Percentiles rank a stretch among this genome's conserved stretches.
Conservation (phyloP, 2,113 vertebrate species). For the Verasper variegatus region DNA sequence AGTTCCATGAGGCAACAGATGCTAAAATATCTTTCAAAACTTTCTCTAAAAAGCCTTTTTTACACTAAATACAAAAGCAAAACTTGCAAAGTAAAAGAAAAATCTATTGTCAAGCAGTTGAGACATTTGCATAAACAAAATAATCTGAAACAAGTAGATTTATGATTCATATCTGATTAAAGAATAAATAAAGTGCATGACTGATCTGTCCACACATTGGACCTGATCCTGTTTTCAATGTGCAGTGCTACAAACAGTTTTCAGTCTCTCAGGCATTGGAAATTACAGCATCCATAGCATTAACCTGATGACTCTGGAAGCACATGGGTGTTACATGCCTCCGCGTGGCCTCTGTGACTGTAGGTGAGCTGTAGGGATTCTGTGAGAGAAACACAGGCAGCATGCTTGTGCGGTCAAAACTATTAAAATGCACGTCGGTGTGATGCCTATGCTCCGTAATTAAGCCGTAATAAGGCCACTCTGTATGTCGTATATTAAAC, state of each 20-base stretch:
- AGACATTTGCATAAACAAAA: too few species aligned
- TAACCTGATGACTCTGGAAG: conserved; percentile 14
- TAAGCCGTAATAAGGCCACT: conserved; percentile 65
- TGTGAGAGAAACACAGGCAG: conserved; percentile 22
- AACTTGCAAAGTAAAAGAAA: background rate
- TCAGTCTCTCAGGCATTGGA: too few species aligned
- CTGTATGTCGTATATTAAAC: conserved; percentile 52
- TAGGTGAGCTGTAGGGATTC: conserved; percentile 3
- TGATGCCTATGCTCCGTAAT: conserved; percentile 65
- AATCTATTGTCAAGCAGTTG: too few species aligned
- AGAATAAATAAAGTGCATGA: background rate
- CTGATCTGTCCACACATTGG: too few species aligned
- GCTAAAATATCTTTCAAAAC: too few species aligned
- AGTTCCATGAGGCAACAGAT: background rate
- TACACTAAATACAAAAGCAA: background rate
- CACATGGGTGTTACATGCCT: background rate
- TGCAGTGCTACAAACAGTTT: too few species aligned
- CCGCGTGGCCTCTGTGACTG: conserved; percentile 17
- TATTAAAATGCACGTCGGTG: conserved; percentile 64
- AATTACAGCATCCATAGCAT: conserved; percentile 23
- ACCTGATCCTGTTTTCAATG: background rate
- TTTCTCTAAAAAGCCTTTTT: background rate
- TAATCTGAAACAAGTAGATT: background rate
- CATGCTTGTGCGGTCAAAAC: conserved; percentile 47
- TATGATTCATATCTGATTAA: background rate